Evolutionary conservation across 30 jellyfish, hydroid and myxozoan species (phyloP), one percentile per base, ranked within the genome.

Genomic region (Cassiopea xamachana): DNA sequence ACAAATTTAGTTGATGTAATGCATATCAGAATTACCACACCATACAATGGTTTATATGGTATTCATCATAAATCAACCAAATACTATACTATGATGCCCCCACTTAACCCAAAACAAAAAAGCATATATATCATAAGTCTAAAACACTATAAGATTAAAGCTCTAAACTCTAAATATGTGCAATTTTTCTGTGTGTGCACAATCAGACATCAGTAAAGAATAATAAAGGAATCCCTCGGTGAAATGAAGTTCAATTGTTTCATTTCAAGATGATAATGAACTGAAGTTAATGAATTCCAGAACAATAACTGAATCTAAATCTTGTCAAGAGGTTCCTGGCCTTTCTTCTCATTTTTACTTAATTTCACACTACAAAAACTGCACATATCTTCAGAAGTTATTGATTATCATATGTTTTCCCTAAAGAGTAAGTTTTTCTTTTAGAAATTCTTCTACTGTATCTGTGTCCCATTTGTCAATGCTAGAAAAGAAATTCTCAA

Each of bases 401-500:
- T 27, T 64, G 15, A 9, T 14, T 64, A 17, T 14, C 43, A 64
- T 2, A 64, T 17, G 27, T 64, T 7, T 51, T 60, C 2, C 62
- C 71, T 87, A 93, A 60, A 88, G 27, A 67, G 76, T 81, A 17
- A 95, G 84, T 81, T 95, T 95, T 79, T 95, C 99, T 61, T 47
- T 91, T 59, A 95, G 75, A 84, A 95, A 95, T 82, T 91, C 98
- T 80, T 88, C 99, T 7, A 95, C 89, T 13, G 99, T 95, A 71
- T 95, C 97, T 71, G 99, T 95, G 92, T 95, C 99, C 99, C 99
- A 95, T 84, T 95, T 95, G 77, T 88, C 98, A 76, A 95, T 95
- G 96, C 99, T 95, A 74, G 17, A 94, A 90, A 73, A 43, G 10
- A 71, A 69, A 83, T 55, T 6, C 64, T 55, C 12, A 6, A 55